Conservation (phyloP, 2,888 invertebrate species). For the Oligia latruncula region DNA sequence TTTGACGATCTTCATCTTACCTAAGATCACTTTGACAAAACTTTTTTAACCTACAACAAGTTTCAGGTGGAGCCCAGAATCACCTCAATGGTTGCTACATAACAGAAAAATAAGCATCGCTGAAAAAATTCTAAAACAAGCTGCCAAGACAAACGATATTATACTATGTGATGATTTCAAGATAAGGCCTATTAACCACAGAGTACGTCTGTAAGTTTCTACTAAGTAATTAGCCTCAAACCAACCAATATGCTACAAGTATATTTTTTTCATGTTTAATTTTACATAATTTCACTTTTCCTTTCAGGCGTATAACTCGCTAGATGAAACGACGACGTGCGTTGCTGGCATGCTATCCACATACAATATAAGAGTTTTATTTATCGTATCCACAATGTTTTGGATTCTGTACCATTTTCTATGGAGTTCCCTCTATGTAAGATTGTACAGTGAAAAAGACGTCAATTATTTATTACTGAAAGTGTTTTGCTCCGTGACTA, state of each 20-base stretch:
- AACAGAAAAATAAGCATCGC: constrained; percentile 80
- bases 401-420: constrained; percentile 80
- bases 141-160: constrained; percentile 80
- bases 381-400: constrained; percentile 70
- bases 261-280: neutral
- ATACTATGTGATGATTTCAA: constrained; percentile 81
- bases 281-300: constrained; percentile 4
- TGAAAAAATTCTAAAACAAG: constrained; percentile 78
- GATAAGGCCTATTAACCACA: constrained; percentile 85
- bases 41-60: constrained; percentile 6
- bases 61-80: constrained; percentile 84
- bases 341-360: constrained; percentile 77
- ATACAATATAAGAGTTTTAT: constrained; percentile 77
- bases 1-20: neutral
- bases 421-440: constrained; percentile 80
- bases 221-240: constrained; percentile 39
- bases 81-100: constrained; percentile 85
- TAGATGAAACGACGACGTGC: constrained; percentile 82
- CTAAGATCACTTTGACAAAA: neutral
- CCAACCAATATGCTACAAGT: neutral
- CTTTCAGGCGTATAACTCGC: constrained; percentile 83
- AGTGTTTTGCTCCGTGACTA: constrained; percentile 71
- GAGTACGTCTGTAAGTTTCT: constrained; percentile 82
- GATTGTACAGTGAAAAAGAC: constrained; percentile 71
- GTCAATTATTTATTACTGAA: constrained; percentile 69